phyloP scores from a whole-genome alignment of 2,113 vertebrate genomes.

The Hydropotes inermis region DNA sequence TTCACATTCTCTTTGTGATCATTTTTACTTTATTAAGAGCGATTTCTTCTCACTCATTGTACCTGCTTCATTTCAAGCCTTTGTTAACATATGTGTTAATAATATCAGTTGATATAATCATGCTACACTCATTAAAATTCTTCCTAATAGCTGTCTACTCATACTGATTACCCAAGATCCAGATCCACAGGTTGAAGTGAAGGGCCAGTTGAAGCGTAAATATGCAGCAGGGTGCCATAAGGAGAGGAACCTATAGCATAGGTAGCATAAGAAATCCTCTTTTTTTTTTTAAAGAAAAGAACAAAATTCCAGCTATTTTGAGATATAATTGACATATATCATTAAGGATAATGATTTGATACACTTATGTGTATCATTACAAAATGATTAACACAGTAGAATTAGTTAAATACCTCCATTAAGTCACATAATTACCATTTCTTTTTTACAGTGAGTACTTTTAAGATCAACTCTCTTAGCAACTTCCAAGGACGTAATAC shows the following conservation, averaged over 20 bases:
- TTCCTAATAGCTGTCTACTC: too few species aligned
- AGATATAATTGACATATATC: neutral
- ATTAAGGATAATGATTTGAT: neutral
- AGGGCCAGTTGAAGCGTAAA: neutral
- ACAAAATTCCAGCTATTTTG: neutral
- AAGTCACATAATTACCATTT: neutral
- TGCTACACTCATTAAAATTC: neutral
- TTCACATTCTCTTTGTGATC: neutral
- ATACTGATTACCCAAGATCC: neutral
- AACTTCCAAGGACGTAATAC: neutral
- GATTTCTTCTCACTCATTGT: neutral
- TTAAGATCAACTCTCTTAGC: neutral
- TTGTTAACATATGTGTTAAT: neutral
- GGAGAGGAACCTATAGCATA: rapidly evolving
- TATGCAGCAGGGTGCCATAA: rapidly evolving
- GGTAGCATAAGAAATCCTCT: neutral
- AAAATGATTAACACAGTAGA: neutral
- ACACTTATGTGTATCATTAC: too few species aligned
- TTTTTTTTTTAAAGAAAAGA: neutral
- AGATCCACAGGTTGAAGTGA: neutral
- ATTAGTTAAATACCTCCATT: neutral
- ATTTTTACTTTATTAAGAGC: neutral
- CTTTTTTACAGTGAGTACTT: neutral
- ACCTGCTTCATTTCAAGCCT: neutral
- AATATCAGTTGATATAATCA: neutral